Base-by-base conservation (phyloP, 2,888 invertebrate genomes). In the Acanthococcus lagerstroemiae region DNA sequence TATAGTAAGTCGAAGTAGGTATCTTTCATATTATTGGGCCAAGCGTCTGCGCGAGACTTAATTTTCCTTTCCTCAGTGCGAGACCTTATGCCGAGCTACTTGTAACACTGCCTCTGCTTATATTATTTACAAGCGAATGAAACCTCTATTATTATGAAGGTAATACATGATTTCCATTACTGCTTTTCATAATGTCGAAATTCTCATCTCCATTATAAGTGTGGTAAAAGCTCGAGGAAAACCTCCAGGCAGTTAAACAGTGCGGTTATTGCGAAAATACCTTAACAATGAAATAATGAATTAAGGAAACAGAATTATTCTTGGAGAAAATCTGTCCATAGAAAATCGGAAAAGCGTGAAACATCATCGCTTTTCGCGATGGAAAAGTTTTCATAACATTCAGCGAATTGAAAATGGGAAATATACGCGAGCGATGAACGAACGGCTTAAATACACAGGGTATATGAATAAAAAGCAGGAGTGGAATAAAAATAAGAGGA, bases 281-380 rank as follows among this genome's bases (percentile, higher is more conserved):
- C 30, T 57, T n/a, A 57, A 57, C 22, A 57, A 37, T 44, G 24
- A 44, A 57, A 45, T 37, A 44, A 44, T 24, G 24, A 57, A 57
- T 57, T 57, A 57, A 37, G 24, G 44, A 24, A 37, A 44, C 56
- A 37, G 44, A 37, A 30, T 57, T 57, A 37, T 57, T 57, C 44
- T 22, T 45, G 37, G 15, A 44, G 30, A 22, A 57, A 57, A 57
- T 57, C 56, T 37, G 37, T 19, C 56, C 44, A 37, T 57, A 22
- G 44, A 57, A 30, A 57, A 22, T 44, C 22, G 44, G 22, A 57
- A 57, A 57, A 57, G 56, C 56, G 37, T 57, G 24, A 57, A 57
- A 19, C 56, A 45, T 57, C 12, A n/a, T 6, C 30, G 37, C 56
- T 57, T 57, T 57, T 57, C 56, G 22, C 44, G 12, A 57, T 22